Evolutionary conservation across 2,888 invertebrate genomes (phyloP), one percentile per base, ranked within the genome.

Genomic region (Ichneumoninae sp.): DNA sequence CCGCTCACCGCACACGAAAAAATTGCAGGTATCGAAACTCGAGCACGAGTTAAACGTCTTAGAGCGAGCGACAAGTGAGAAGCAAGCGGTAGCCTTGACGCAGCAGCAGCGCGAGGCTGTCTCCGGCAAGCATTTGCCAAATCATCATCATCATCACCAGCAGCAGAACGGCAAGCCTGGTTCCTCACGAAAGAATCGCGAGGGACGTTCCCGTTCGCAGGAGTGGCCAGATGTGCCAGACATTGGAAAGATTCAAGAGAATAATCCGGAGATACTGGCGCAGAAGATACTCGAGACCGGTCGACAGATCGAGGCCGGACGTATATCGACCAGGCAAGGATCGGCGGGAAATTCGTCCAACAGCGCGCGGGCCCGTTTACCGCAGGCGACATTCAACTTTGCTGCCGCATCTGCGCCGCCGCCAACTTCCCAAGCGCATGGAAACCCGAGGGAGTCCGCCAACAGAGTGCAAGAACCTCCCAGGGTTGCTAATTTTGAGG

Each of bases 201-300:
- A 97, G 88, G 96, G 96, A 89, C 95, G 97, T 22, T 96, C 97
- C 6, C 95, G 98, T 2, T 97, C 97, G 0, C 97, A 98, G 91
- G 98, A 98, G 91, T 98, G 98, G 98, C 98, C 98, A 0, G 97
- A 98, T 89, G 97, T 98, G 44, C 98, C 98, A 1, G 97, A 98
- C 89, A 96, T 98, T 74, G 97, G 97, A 1, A 98, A 98, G 94
- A 98, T 98, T 83, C 97, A 98, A 91, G 98, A 98, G 92, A 97
- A 97, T 92, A 98, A 98, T 94, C 98, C 98, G 0, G 98, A 98
- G 93, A 95, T 98, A 74, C 94, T 98, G 76, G 98, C 98, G 0
- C 97, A 97, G 93, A 98, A 98, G 93, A 98, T 98, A 87, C 94
- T 98, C 52, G 98, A 98, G 93, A 97, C 97, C 0, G 98, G 98